These are phyloP conservation scores for Sycophila sp. DNA, from an alignment of 1,140 invertebrate genomes.

Conservation along the genomic window DNA sequence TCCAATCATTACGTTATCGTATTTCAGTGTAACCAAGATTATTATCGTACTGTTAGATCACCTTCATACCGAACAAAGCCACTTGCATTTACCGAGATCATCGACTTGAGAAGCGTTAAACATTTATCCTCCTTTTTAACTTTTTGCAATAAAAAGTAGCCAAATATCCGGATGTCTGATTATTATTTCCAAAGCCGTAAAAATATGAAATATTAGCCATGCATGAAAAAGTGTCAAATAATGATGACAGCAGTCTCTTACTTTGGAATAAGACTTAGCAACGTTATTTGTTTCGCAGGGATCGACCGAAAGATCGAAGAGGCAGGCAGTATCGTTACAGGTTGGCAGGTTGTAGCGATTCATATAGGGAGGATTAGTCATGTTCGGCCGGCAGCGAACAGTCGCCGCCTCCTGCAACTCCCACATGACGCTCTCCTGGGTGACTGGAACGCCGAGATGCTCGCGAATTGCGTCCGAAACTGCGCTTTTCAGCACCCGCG, in stretches of 20 bases:
- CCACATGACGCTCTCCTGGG: slow-evolving; percentile 57
- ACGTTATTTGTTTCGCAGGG: slow-evolving; percentile 76
- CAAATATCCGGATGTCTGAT: too few relatives aligned
- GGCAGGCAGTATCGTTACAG: slow-evolving; percentile 68
- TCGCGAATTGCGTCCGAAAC: slow-evolving; percentile 56
- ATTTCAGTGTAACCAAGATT: too few relatives aligned
- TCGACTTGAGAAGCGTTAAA: too few relatives aligned
- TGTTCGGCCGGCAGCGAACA: slow-evolving; percentile 52
- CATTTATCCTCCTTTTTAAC: too few relatives aligned
- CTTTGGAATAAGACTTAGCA: slow-evolving; percentile 58
- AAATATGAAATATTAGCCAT: too few relatives aligned
- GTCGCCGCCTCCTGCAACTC: slow-evolving; percentile 58
- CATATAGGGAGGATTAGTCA: slow-evolving; percentile 38
- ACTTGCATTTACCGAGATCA: too few relatives aligned
- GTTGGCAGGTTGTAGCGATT: slow-evolving; percentile 47
- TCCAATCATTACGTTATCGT: too few relatives aligned
- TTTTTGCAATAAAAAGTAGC: too few relatives aligned
- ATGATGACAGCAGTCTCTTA: slow-evolving; percentile 35
- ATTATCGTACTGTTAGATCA: too few relatives aligned
- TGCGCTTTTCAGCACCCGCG: slow-evolving; percentile 50
- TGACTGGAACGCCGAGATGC: slow-evolving; percentile 59
- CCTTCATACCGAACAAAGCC: too few relatives aligned
- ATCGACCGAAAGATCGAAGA: slow-evolving; percentile 74
- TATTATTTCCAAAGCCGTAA: too few relatives aligned
- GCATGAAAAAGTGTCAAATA: too few relatives aligned